phyloP scores from a whole-genome alignment of 2,797 vertebrate genomes.

The Steatocranus sp. region DNA sequence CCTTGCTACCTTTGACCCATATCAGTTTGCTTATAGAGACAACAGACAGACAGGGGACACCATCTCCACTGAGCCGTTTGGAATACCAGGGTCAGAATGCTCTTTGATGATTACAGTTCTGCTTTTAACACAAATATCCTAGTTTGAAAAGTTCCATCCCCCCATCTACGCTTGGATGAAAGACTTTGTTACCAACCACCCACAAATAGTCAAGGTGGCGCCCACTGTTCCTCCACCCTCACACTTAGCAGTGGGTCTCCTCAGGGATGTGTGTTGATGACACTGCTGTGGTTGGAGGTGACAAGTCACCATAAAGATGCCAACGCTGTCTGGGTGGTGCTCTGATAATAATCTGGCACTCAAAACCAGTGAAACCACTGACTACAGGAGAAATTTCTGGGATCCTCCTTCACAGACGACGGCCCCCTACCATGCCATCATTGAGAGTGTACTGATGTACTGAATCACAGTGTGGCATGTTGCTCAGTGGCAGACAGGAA shows the following conservation, averaged over 20 bases:
- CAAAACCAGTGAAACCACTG: not conserved
- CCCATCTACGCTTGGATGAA: not conserved
- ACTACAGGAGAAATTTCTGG: not conserved
- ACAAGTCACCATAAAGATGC: not conserved
- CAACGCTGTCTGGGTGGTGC: not conserved
- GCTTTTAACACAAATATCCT: not conserved
- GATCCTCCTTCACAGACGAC: not conserved
- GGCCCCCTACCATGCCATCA: not conserved
- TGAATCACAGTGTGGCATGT: not conserved
- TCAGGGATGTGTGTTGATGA: not conserved
- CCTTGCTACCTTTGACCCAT: not conserved
- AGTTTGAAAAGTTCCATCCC: not conserved
- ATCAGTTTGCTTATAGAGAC: not conserved
- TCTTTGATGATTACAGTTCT: not conserved
- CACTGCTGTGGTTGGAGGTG: not conserved
- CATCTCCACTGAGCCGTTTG: not conserved
- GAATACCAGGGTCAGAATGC: not conserved
- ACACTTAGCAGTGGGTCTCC: not conserved
- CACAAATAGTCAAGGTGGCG: not conserved
- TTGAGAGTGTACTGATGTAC: not conserved
- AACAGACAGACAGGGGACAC: not conserved
- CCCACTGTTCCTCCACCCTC: not conserved
- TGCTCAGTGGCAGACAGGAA: not conserved
- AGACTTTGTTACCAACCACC: not conserved
- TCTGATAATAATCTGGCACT: not conserved